phyloP scores from a whole-genome alignment of 2,888 invertebrate genomes.

The Leptinotarsa haldemani region DNA sequence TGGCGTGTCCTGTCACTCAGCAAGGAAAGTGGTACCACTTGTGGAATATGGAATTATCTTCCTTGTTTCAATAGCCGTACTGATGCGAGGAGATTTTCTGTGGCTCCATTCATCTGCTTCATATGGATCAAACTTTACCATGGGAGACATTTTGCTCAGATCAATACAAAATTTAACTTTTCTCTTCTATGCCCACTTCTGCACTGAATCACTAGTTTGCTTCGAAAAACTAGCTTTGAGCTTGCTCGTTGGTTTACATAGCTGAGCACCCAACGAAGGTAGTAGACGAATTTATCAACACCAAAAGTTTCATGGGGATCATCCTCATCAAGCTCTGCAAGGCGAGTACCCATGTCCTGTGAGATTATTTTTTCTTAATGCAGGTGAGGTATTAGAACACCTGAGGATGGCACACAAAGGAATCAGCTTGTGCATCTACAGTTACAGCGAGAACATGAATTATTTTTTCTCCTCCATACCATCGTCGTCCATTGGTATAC shows the following conservation, averaged over 20 bases:
- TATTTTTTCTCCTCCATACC: constrained; percentile 60
- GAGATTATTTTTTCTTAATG: constrained; percentile 48
- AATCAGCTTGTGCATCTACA: constrained; percentile 58
- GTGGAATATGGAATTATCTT: constrained; percentile 53
- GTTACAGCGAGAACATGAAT: constrained; percentile 60
- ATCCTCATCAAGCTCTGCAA: constrained; percentile 56
- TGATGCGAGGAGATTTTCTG: constrained; percentile 48
- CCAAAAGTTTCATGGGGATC: constrained; percentile 55
- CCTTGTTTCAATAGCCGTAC: constrained; percentile 45
- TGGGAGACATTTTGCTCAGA: constrained; percentile 54
- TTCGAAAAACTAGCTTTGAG: constrained; percentile 61
- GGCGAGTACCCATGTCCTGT: constrained; percentile 52
- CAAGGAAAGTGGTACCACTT: constrained; percentile 47
- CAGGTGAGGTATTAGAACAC: constrained; percentile 58
- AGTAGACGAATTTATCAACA: constrained; percentile 58
- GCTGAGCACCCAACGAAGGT: constrained; percentile 59
- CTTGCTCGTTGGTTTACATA: constrained; percentile 55
- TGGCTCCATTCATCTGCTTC: constrained; percentile 54
- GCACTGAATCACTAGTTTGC: constrained; percentile 58
- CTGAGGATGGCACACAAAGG: constrained; percentile 62
- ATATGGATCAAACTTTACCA: constrained; percentile 53
- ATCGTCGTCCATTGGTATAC: constrained; percentile 62
- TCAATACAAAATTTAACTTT: constrained; percentile 56
- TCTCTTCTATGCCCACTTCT: constrained; percentile 57
- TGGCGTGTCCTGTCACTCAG: constrained; percentile 58